Conservation (phyloP, 2,113 vertebrate genomes). For the Tragelaphus strepsiceros region DNA sequence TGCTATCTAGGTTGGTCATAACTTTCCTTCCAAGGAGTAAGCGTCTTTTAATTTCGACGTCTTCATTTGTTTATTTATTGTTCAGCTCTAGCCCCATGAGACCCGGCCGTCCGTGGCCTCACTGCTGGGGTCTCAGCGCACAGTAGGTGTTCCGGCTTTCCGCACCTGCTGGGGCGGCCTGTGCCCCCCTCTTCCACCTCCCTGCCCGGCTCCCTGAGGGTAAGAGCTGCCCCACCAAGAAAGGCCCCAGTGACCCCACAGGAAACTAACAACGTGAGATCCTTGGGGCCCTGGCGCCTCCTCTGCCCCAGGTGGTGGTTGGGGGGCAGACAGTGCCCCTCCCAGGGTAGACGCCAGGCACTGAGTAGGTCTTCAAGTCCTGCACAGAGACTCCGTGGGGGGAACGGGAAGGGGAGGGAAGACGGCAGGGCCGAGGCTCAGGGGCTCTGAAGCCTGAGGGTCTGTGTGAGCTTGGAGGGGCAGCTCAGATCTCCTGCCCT, state of each 20-base stretch:
- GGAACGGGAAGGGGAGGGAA: not conserved
- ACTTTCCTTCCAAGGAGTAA: no score
- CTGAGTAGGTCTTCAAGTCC: not conserved
- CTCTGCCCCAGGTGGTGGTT: not conserved
- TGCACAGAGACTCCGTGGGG: not conserved
- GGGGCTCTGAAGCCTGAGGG: not conserved
- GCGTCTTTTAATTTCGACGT: no score
- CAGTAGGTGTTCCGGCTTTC: not conserved
- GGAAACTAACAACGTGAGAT: not conserved
- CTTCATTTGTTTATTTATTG: rapidly evolving
- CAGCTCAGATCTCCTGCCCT: not conserved
- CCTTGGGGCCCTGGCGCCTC: not conserved
- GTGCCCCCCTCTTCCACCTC: rapidly evolving
- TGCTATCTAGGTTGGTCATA: no score
- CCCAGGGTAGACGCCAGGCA: not conserved
- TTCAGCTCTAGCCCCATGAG: not conserved
- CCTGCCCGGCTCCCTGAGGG: not conserved
- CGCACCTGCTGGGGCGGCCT: not conserved
- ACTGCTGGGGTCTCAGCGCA: rapidly evolving
- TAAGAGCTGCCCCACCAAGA: not conserved
- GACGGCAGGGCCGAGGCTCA: not conserved
- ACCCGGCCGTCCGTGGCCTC: rapidly evolving
- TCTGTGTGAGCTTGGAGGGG: no score
- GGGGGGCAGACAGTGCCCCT: no score
- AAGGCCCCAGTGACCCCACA: not conserved